Evolutionary conservation across 2,888 invertebrate species (phyloP).

Genomic region (Herminia tarsipennalis): DNA sequence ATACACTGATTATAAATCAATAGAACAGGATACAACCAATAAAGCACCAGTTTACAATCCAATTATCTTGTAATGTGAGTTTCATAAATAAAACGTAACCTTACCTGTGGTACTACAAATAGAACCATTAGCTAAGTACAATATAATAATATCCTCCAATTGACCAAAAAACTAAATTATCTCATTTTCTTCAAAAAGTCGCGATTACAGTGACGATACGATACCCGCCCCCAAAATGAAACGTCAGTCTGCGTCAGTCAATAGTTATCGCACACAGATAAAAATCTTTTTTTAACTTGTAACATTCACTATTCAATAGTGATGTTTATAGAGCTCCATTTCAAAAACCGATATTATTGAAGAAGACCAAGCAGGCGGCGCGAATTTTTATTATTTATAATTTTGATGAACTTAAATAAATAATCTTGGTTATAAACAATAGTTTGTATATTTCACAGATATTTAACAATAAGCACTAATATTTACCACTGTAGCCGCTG

Average conservation of each 20-base stretch:
- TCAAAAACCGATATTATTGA: neutral
- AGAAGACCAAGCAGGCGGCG: too few species aligned
- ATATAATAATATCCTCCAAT: constrained; percentile 27
- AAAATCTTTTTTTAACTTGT: neutral
- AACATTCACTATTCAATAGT: constrained; percentile 4
- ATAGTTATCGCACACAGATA: constrained; percentile 37
- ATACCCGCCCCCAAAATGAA: constrained; percentile 80
- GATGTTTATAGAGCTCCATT: too few species aligned
- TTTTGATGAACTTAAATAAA: too few species aligned
- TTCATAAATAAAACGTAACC: constrained; percentile 23
- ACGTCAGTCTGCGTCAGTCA: too few species aligned
- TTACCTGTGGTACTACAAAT: constrained; percentile 53
- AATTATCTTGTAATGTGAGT: constrained; percentile 14
- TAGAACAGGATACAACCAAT: constrained; percentile 70
- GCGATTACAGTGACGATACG: constrained; percentile 52
- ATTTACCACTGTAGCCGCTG: too few species aligned
- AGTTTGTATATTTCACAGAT: too few species aligned
- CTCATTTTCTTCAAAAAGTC: constrained; percentile 55
- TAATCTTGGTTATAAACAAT: too few species aligned
- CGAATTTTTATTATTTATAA: too few species aligned
- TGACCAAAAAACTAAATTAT: constrained; percentile 36
- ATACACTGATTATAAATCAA: constrained; percentile 56
- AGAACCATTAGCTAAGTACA: constrained; percentile 48
- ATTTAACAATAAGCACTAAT: too few species aligned
- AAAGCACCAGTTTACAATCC: constrained; percentile 33